These are phyloP conservation scores for Mamestra brassicae DNA, from an alignment of 2,888 invertebrate species.

Conservation along the genomic window DNA sequence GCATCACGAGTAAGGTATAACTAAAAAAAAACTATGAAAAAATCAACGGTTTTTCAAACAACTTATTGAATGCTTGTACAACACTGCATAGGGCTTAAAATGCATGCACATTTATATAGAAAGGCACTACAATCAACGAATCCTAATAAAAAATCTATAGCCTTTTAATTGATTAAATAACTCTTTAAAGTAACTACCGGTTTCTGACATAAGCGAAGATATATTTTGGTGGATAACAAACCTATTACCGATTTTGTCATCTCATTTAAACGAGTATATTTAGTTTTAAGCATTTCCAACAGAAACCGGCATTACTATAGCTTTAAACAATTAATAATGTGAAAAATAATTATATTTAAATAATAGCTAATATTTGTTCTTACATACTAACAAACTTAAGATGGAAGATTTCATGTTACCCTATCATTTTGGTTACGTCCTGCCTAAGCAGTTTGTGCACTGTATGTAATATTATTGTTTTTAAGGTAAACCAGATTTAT, in stretches of 20 bases:
- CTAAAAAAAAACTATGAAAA: conserved; percentile 72
- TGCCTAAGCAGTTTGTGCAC: conserved; percentile 81
- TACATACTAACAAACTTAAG: conserved; percentile 81
- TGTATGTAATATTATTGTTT: conserved; percentile 57
- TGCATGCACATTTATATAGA: conserved; percentile 77
- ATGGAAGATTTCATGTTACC: conserved; percentile 80
- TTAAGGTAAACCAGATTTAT: conserved; percentile 11
- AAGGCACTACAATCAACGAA: conserved; percentile 79
- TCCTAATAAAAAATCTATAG: conserved; percentile 67
- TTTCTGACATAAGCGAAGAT: conserved; percentile 52
- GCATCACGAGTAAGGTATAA: conserved; percentile 72
- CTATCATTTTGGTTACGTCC: conserved; percentile 80
- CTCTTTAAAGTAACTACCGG: conserved; percentile 60
- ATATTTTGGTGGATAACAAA: conserved; percentile 51
- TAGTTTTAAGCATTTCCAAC: conserved; percentile 14
- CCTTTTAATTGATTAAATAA: conserved; percentile 66
- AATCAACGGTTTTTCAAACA: conserved; percentile 70
- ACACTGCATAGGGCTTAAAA: conserved; percentile 73
- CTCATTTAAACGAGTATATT: conserved; percentile 35
- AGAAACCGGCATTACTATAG: conserved; percentile 61
- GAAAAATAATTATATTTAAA: conserved; percentile 70
- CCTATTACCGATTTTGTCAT: conserved; percentile 46
- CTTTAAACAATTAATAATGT: conserved; percentile 65
- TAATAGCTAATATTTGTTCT: conserved; percentile 74
- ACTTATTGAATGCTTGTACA: conserved; percentile 71